phyloP scores from a whole-genome alignment of 30 jellyfish, hydroid and myxozoan species.

The Catostylus mosaicus region DNA sequence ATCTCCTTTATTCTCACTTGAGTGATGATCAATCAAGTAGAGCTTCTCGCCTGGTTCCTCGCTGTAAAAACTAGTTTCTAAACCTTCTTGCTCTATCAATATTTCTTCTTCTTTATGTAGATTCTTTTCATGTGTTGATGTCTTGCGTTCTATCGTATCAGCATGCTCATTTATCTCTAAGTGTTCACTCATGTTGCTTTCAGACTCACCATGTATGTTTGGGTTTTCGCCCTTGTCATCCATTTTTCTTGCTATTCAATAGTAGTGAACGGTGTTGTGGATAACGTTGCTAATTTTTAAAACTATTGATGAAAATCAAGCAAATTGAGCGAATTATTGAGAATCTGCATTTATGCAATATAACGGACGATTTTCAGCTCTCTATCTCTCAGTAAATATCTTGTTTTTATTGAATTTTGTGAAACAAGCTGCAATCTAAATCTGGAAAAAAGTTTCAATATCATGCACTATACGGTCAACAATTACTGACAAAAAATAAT shows the following conservation, averaged over 20 bases:
- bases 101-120: slow-evolving; percentile 60
- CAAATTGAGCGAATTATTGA: too few relatives aligned
- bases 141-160: background rate
- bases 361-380: too few relatives aligned
- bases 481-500: too few relatives aligned
- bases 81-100: slow-evolving; percentile 62
- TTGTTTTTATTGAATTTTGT: too few relatives aligned
- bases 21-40: slow-evolving; percentile 38
- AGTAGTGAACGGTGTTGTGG: too few relatives aligned
- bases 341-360: too few relatives aligned
- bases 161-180: background rate
- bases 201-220: background rate
- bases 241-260: background rate
- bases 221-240: background rate
- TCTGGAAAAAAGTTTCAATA: too few relatives aligned
- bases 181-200: background rate
- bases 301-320: too few relatives aligned
- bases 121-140: background rate
- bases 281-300: too few relatives aligned
- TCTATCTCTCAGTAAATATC: too few relatives aligned
- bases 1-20: slow-evolving; percentile 27
- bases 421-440: too few relatives aligned
- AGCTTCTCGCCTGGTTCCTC: slow-evolving; percentile 71
- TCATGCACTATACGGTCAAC: too few relatives aligned
- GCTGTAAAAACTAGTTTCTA: slow-evolving; percentile 60